phyloP scores from a whole-genome alignment of 2,113 vertebrate genomes.

The Loxodonta africana region DNA sequence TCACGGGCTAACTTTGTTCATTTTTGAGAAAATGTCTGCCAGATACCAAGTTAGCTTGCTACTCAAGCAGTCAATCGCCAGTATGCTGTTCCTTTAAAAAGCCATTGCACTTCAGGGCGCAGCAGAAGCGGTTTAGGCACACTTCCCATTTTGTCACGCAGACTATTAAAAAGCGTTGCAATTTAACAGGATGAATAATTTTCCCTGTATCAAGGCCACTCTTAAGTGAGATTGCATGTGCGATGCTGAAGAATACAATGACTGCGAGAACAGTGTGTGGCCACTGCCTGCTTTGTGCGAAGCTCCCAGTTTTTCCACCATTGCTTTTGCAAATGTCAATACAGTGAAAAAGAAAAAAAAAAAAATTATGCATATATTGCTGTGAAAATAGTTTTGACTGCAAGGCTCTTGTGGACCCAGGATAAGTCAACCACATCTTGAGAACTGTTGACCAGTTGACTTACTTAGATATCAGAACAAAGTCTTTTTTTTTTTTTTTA shows the following conservation, averaged over 20 bases:
- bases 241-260: background rate
- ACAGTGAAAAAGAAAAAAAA: background rate
- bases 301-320: fast-evolving
- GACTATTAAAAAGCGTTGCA: background rate
- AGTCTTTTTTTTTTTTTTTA: background rate
- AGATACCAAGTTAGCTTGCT: background rate
- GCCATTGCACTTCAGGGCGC: background rate
- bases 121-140: background rate
- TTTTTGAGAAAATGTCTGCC: background rate
- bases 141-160: background rate
- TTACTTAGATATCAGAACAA: background rate
- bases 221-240: background rate
- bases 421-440: background rate
- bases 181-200: background rate
- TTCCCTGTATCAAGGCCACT: background rate
- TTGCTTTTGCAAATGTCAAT: background rate
- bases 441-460: background rate
- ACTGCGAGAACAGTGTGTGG: background rate
- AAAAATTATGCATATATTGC: background rate
- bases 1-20: background rate
- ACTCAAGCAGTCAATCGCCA: background rate
- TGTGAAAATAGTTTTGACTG: background rate
- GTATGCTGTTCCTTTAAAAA: background rate
- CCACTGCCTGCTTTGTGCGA: background rate
- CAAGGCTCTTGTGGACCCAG: background rate